phyloP scores from a whole-genome alignment of 2,113 vertebrate species.

The rat (Rattus norvegicus) region GRCr8 NC_086019.1:19455001-19455500 shows the following conservation, averaged over 20 bases:
- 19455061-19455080: background rate
- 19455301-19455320: slow-evolving; percentile 20
- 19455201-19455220: background rate
- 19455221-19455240: background rate
- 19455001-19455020: too few relatives aligned
- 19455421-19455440: background rate
- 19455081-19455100: background rate
- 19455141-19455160: background rate
- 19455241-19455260: background rate
- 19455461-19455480: background rate
- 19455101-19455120: background rate
- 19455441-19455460: background rate
- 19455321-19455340: slow-evolving; percentile 5
- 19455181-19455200: background rate
- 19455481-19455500: background rate
- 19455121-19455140: background rate
- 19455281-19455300: background rate
- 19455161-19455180: background rate
- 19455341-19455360: background rate
- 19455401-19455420: background rate
- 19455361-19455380: background rate
- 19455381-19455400: background rate
- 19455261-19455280: background rate
- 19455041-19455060: background rate
- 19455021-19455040: background rate